Conservation (phyloP, 2,797 vertebrate species). For the Crotalus adamanteus region DNA sequence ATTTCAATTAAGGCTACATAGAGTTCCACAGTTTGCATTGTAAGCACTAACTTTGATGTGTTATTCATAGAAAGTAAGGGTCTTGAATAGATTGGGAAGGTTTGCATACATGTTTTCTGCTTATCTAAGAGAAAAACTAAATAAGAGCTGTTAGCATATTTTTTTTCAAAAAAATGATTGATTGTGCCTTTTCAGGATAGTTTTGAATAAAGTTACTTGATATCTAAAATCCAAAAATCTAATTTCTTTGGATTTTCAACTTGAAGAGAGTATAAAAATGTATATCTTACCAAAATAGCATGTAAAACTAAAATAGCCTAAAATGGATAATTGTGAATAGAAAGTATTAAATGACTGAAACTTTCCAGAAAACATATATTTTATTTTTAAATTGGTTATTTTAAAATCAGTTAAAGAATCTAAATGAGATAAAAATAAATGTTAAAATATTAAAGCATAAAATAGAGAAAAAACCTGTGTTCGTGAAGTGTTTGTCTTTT, state of each 20-base stretch:
- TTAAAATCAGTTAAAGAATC: neutral
- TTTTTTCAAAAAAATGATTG: neutral
- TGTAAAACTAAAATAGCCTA: neutral
- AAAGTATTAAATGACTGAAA: neutral
- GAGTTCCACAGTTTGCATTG: neutral
- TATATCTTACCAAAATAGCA: neutral
- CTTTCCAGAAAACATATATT: neutral
- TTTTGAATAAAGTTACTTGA: neutral
- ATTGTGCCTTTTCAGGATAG: neutral
- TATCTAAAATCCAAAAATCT: neutral
- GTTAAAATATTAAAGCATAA: neutral
- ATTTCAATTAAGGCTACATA: neutral
- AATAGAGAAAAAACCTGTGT: neutral
- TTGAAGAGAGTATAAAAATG: neutral
- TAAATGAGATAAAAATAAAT: neutral
- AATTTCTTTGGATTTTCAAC: neutral
- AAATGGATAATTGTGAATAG: neutral
- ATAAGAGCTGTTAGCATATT: neutral
- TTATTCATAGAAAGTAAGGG: neutral
- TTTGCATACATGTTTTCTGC: neutral
- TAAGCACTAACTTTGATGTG: neutral
- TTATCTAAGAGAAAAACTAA: neutral
- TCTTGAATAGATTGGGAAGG: neutral
- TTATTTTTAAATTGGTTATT: neutral
- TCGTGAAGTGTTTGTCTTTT: neutral